Evolutionary conservation across 2,797 vertebrate species (phyloP).

Genomic region (Agapornis canus): DNA sequence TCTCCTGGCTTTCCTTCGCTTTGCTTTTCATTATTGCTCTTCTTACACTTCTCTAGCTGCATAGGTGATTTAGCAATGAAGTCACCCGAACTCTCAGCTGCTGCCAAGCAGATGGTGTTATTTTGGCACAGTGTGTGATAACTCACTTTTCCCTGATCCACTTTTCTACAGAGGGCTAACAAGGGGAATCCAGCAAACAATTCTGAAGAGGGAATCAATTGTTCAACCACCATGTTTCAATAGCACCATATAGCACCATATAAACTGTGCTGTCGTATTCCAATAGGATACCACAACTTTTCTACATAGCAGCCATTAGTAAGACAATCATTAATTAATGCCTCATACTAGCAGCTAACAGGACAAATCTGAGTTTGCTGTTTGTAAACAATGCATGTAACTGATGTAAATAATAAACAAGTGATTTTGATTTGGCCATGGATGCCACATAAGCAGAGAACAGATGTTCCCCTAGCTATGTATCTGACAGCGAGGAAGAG

Average conservation of each 20-base stretch:
- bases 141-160: neutral
- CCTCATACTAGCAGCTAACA: neutral
- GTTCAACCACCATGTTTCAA: neutral
- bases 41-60: neutral
- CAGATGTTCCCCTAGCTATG: neutral
- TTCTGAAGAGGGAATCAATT: neutral
- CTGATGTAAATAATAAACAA: neutral
- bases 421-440: neutral
- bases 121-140: neutral
- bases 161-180: neutral
- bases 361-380: neutral
- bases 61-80: neutral
- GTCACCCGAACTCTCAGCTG: neutral
- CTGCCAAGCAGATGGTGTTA: neutral
- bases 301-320: neutral
- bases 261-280: neutral
- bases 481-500: neutral
- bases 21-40: neutral
- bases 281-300: neutral
- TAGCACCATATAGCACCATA: neutral
- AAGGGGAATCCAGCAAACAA: neutral
- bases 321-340: neutral
- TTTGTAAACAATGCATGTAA: neutral
- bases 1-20: neutral
- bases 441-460: neutral